phyloP scores from a whole-genome alignment of 1,140 invertebrate genomes.

The Aradophagus sp. region DNA sequence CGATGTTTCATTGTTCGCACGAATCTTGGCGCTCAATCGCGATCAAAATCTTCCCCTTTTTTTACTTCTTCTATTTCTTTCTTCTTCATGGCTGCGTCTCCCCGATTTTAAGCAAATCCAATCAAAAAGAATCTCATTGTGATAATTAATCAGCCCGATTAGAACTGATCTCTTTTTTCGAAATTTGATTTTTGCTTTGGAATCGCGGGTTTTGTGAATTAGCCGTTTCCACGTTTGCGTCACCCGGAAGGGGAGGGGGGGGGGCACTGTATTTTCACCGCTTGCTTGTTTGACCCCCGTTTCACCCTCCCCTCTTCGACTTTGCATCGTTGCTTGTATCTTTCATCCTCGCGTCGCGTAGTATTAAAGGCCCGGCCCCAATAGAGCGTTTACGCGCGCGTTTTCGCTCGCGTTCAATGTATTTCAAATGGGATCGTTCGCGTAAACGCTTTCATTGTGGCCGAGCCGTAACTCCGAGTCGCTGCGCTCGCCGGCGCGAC shows the following conservation, averaged over 20 bases:
- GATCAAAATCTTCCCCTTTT: conserved; percentile 5
- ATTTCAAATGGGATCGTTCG: no score
- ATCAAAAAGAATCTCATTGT: conserved; percentile 50
- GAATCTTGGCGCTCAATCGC: conserved; percentile 2
- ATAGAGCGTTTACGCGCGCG: no score
- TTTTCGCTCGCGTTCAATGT: no score
- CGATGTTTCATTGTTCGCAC: conserved; percentile 37
- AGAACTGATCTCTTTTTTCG: conserved; percentile 31
- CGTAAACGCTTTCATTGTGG: no score
- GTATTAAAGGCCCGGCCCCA: no score
- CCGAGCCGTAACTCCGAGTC: conserved; percentile 23
- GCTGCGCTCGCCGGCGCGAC: conserved; percentile 7
- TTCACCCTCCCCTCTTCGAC: no score
- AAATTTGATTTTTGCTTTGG: conserved; percentile 24
- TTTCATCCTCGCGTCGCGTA: conserved; percentile 28
- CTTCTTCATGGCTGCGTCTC: background rate
- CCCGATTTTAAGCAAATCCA: conserved; percentile 28
- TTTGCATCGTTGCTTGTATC: conserved; percentile 22
- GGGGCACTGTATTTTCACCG: no score
- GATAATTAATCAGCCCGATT: conserved; percentile 40
- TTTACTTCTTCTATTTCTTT: conserved; percentile 2
- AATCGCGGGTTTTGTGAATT: conserved; percentile 37
- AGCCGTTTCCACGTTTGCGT: conserved; percentile 30
- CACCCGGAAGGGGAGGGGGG: no score
- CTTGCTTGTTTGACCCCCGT: no score